Evolutionary conservation across 2,888 invertebrate genomes (phyloP), one percentile per base, ranked within the genome.

Genomic region (Phorcus lineatus): DNA sequence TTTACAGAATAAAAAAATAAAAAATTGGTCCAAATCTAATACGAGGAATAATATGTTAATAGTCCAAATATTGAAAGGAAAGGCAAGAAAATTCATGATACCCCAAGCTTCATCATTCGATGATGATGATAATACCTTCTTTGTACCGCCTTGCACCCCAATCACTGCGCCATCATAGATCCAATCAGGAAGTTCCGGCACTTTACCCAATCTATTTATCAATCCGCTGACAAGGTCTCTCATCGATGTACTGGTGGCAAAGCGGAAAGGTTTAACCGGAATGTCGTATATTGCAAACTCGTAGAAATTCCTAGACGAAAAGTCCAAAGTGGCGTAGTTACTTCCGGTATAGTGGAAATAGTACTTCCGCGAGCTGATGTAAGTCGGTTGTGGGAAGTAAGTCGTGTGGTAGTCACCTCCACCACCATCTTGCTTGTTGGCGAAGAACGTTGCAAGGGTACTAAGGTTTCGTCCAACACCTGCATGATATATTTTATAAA

Each of bases 381-480:
- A 91, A 22, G 90, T 89, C 16, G 91, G 88, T 81, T 91, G 90
- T 1, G 90, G 90, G 81, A 88, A 91, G 79, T 91, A 91, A 0
- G 90, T 90, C 19, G 89, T 90, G 83, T 90, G 86, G 82, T 89
- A 90, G 76, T 90, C 89, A 0, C 91, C 90, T 0, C 90, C 89
- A 2, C 82, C 81, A 17, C 85, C 86, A 0, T 81, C 81, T 2
- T 52, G 76, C 36, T 83, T 74, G 82, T 90, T 89, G 2, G 88
- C 87, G n/a, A 85, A 81, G 75, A 87, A 90, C 9, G 91, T 90
- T 7, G 87, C 82, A n/a, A 88, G 84, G 57, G 87, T 84, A 28
- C 87, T 86, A 70, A 88, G 89, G 85, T 91, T 88, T 24, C 91
- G 81, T 0, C 91, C 91, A n/a, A 91, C 90, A 75, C 91, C 91